These are phyloP conservation scores for Antheraea pernyi DNA, from an alignment of 1,140 invertebrate species.

Conservation along the genomic window DNA sequence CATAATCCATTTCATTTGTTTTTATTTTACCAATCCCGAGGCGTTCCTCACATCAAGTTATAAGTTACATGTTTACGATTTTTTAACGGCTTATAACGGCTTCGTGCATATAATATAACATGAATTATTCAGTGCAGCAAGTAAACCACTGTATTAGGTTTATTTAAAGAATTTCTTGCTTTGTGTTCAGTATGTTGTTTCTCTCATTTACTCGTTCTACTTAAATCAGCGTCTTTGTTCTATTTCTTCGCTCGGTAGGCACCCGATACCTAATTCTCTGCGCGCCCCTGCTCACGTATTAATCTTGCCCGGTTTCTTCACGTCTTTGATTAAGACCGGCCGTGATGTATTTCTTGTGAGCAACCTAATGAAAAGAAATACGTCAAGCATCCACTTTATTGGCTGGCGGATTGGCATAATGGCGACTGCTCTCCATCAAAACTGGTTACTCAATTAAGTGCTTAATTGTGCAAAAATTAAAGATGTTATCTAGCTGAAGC, in stretches of 20 bases:
- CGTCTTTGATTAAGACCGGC: conserved; percentile 71
- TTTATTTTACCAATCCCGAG: too few relatives aligned
- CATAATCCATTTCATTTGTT: too few relatives aligned
- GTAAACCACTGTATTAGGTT: background rate
- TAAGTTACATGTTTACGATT: too few relatives aligned
- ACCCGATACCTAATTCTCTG: background rate
- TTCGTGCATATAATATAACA: too few relatives aligned
- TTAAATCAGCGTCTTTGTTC: background rate
- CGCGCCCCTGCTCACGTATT: conserved; percentile 60
- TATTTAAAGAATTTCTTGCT: background rate
- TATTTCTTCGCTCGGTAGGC: background rate
- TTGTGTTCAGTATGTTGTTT: background rate
- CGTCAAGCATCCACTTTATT: conserved; percentile 76
- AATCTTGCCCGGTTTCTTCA: conserved; percentile 60
- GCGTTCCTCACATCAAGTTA: too few relatives aligned
- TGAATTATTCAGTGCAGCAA: too few relatives aligned
- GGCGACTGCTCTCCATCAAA: conserved; percentile 46
- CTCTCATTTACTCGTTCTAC: background rate
- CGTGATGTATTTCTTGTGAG: conserved; percentile 74
- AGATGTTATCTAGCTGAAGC: too few relatives aligned
- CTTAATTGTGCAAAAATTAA: too few relatives aligned
- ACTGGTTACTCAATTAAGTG: conserved; percentile 40
- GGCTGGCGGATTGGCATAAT: conserved; percentile 66
- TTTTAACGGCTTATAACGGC: too few relatives aligned
- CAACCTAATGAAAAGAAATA: conserved; percentile 74